A percentile compares a stretch with the other conserved stretches of the same genome.
Conservation (phyloP, 2,888 invertebrate genomes). For the Digitonthophagus gazella region DNA sequence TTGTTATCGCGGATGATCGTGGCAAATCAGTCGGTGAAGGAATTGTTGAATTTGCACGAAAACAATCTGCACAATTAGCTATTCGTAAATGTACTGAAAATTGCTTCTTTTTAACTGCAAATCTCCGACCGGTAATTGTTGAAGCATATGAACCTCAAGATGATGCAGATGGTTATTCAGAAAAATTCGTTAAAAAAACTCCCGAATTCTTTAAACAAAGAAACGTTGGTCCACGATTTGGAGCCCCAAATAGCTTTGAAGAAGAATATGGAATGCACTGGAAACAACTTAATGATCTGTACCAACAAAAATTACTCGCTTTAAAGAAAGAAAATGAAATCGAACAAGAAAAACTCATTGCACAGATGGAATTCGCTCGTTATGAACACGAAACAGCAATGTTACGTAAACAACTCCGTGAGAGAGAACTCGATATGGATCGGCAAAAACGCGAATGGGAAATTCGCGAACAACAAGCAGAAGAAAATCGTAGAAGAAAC, state of each 20-base stretch:
- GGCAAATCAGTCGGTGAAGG: slow-evolving; percentile 97
- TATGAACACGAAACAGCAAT: slow-evolving; percentile 97
- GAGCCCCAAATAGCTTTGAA: slow-evolving; percentile 84
- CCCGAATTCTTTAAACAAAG: slow-evolving; percentile 74
- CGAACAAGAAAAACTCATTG: slow-evolving; percentile 90
- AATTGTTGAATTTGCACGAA: slow-evolving; percentile 92
- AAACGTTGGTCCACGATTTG: slow-evolving; percentile 76
- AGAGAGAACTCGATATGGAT: slow-evolving; percentile 83
- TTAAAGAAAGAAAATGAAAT: slow-evolving; percentile 86
- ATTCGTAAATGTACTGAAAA: slow-evolving; percentile 87
- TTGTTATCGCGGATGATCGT: slow-evolving; percentile 93
- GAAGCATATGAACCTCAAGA: slow-evolving; percentile 89
- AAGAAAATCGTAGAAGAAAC: slow-evolving; percentile 25
- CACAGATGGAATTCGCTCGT: slow-evolving; percentile 94
- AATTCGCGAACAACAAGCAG: slow-evolving; percentile 38
- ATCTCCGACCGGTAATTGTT: slow-evolving; percentile 88
- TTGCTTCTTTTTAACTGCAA: slow-evolving; percentile 88
- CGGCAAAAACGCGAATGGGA: slow-evolving; percentile 61
- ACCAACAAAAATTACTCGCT: slow-evolving; percentile 85
- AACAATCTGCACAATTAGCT: slow-evolving; percentile 86
- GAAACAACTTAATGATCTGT: slow-evolving; percentile 93
- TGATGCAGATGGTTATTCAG: slow-evolving; percentile 88
- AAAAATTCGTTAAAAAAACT: slow-evolving; percentile 77
- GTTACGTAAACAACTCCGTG: slow-evolving; percentile 84
- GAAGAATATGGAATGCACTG: slow-evolving; percentile 95